Percentiles rank a stretch among this genome's conserved stretches.
These are phyloP conservation scores for Enteromius unitaeniatus DNA, from an alignment of 2,797 vertebrate genomes.

Conservation along the genomic window DNA sequence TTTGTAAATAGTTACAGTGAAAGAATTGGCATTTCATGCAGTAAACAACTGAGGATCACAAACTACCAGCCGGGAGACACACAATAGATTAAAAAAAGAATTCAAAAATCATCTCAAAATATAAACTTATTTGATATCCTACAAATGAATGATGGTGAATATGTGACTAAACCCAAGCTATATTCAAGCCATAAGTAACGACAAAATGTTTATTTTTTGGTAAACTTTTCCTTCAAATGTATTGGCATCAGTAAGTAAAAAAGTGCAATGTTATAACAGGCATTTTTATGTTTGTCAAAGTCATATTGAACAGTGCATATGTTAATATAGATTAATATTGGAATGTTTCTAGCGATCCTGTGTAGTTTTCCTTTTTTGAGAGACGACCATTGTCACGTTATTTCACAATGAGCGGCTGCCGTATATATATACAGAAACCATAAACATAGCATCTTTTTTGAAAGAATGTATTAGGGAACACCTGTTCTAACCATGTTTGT, in stretches of 20 bases:
- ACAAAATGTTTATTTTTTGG: not conserved
- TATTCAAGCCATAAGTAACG: not conserved
- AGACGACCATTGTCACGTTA: not conserved
- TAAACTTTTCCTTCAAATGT: not conserved
- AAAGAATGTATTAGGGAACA: not conserved
- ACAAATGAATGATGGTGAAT: not conserved
- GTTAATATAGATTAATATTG: not conserved
- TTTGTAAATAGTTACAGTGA: not conserved
- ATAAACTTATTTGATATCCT: not conserved
- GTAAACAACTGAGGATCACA: not conserved
- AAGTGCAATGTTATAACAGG: not conserved
- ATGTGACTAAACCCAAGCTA: not conserved
- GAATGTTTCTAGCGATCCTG: not conserved
- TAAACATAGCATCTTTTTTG: not conserved
- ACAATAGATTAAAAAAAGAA: not conserved
- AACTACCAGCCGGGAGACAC: not conserved
- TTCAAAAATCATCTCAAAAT: not conserved
- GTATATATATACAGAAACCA: not conserved
- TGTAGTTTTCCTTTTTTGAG: constrained; percentile 15
- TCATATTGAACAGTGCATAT: not conserved
- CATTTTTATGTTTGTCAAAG: not conserved
- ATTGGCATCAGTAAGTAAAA: not conserved
- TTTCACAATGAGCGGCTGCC: not conserved
- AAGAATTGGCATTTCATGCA: not conserved
- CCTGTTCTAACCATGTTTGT: not conserved